These are phyloP conservation scores for Agelastica alni DNA, from an alignment of 2,888 invertebrate genomes.

Conservation along the genomic window DNA sequence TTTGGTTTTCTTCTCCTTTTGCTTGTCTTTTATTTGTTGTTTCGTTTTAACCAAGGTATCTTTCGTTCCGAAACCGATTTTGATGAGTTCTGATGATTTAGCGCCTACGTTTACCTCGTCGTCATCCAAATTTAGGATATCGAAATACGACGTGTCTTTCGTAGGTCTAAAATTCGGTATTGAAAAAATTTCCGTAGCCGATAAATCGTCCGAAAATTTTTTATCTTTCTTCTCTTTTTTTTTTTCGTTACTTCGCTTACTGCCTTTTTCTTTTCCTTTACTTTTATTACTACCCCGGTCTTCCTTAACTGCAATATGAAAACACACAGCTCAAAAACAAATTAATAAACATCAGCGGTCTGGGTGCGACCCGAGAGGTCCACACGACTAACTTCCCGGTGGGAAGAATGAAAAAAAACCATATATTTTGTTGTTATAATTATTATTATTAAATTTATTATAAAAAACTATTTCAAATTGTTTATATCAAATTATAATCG, in stretches of 20 bases:
- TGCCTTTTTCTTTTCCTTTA: not conserved
- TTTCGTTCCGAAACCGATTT: constrained; percentile 33
- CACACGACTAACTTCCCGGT: too few relatives aligned
- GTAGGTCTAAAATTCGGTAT: constrained; percentile 3
- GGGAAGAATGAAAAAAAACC: too few relatives aligned
- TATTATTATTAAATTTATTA: too few relatives aligned
- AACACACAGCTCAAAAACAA: too few relatives aligned
- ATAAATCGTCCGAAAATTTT: constrained; percentile 28
- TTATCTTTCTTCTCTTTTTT: constrained; percentile 12
- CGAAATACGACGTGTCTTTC: constrained; percentile 24
- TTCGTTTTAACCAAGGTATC: constrained; percentile 27
- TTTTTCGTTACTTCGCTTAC: not conserved
- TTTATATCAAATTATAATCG: too few relatives aligned
- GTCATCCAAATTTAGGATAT: constrained; percentile 22
- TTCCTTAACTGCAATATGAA: too few relatives aligned
- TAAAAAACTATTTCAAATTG: too few relatives aligned
- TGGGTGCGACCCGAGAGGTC: too few relatives aligned
- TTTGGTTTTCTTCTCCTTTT: constrained; percentile 13
- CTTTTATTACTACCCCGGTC: constrained; percentile 6
- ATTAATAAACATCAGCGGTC: too few relatives aligned
- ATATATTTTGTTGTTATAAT: too few relatives aligned
- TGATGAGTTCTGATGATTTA: constrained; percentile 24
- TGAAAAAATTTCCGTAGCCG: constrained; percentile 21
- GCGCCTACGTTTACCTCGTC: constrained; percentile 22
- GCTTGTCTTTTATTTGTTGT: constrained; percentile 16